A percentile compares a stretch with the other conserved stretches of the same genome.
Evolutionary conservation across 2,888 invertebrate genomes (phyloP).

Genomic region (Phragmatobia fuliginosa): DNA sequence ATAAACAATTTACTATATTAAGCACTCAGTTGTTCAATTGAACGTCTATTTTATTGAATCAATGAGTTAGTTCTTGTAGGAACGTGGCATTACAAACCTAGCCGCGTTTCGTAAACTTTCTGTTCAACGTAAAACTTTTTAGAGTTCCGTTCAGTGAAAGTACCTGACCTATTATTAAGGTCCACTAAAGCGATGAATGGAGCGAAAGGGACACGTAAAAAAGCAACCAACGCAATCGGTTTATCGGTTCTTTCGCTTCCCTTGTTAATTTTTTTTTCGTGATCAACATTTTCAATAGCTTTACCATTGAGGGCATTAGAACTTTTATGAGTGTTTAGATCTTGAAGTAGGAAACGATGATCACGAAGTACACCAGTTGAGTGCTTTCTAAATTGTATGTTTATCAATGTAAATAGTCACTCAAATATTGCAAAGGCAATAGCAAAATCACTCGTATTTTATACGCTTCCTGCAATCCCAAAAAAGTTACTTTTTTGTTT

Average conservation of each 20-base stretch:
- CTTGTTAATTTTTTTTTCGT: slow-evolving; percentile 24
- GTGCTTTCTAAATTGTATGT: background rate
- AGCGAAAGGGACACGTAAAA: slow-evolving; percentile 40
- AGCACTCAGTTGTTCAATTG: slow-evolving; percentile 18
- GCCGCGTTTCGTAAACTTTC: slow-evolving; percentile 37
- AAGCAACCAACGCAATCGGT: slow-evolving; percentile 33
- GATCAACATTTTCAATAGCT: background rate
- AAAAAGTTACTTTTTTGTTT: slow-evolving; percentile 35
- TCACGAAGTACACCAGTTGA: background rate
- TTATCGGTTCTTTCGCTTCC: slow-evolving; percentile 42
- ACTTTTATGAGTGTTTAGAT: background rate
- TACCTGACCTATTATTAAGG: slow-evolving; percentile 42
- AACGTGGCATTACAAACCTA: slow-evolving; percentile 35
- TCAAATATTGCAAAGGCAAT: background rate
- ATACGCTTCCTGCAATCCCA: background rate
- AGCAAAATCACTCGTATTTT: background rate
- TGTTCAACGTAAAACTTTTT: slow-evolving; percentile 36
- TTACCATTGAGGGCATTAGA: background rate
- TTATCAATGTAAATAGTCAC: background rate
- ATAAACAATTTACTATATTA: background rate
- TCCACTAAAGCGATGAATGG: slow-evolving; percentile 41
- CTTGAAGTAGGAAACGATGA: background rate
- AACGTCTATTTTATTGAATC: slow-evolving; percentile 27
- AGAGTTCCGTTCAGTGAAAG: slow-evolving; percentile 37
- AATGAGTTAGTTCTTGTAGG: slow-evolving; percentile 39